Evolutionary conservation across 2,888 invertebrate species (phyloP).

Genomic region (Cryptosula pallasiana): DNA sequence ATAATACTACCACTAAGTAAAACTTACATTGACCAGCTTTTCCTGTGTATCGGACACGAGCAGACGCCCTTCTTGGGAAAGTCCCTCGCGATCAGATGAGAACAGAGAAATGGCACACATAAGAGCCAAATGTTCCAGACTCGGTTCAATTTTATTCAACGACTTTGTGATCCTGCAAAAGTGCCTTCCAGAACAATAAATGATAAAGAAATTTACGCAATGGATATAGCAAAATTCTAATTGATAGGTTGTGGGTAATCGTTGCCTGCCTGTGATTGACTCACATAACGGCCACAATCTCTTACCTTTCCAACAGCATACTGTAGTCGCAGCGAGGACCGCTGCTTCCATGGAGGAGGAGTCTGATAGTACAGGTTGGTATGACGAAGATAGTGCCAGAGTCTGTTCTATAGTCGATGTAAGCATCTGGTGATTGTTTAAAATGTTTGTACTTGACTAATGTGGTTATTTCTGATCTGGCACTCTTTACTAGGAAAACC

Average conservation of each 20-base stretch:
- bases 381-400: neutral
- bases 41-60: neutral
- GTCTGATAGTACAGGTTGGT: neutral
- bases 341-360: no score
- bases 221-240: no score
- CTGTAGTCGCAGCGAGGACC: no score
- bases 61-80: neutral
- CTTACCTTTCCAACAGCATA: no score
- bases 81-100: neutral
- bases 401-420: neutral
- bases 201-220: no score
- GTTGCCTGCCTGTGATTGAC: no score
- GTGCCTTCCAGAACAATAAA: no score
- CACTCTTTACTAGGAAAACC: neutral
- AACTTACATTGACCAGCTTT: neutral
- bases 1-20: neutral
- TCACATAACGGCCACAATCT: no score
- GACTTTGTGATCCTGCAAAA: no score
- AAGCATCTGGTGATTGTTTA: neutral
- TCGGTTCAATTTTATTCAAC: no score
- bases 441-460: neutral
- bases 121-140: neutral
- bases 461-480: neutral
- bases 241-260: neutral
- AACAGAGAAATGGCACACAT: neutral